Evolutionary conservation across 2,797 vertebrate species (phyloP).

Genomic region (Hylomyscus alleni): DNA sequence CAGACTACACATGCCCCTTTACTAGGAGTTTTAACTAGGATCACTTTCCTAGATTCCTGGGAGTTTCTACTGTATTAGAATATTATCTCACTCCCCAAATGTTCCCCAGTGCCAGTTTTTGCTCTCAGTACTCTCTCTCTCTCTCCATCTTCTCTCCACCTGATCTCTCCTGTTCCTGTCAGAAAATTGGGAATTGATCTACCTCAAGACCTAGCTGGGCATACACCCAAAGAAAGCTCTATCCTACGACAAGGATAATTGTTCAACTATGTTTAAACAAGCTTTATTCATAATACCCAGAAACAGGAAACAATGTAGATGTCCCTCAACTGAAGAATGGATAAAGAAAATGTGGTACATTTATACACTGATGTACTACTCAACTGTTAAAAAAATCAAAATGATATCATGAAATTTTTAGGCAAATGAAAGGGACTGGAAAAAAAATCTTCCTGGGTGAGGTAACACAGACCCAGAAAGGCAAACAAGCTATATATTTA

Average conservation of each 20-base stretch:
- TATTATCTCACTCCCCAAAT: neutral
- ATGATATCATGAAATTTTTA: neutral
- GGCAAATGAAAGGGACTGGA: neutral
- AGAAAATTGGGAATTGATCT: neutral
- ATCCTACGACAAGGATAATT: neutral
- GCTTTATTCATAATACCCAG: neutral
- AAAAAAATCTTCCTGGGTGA: neutral
- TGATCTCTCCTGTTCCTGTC: neutral
- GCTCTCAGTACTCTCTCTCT: neutral
- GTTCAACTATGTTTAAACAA: neutral
- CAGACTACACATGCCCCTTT: neutral
- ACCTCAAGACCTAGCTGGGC: neutral
- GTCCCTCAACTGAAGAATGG: neutral
- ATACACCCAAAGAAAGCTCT: neutral
- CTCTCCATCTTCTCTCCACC: neutral
- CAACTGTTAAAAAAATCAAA: neutral
- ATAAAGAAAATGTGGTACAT: neutral
- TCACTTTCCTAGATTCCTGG: neutral
- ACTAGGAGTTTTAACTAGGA: neutral
- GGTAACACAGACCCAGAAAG: neutral
- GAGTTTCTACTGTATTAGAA: neutral
- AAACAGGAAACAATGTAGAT: neutral
- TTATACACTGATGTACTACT: neutral
- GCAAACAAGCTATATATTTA: neutral
- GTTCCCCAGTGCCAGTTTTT: neutral